phyloP scores from a whole-genome alignment of 2,888 invertebrate species.

The Aphodius sticticus region DNA sequence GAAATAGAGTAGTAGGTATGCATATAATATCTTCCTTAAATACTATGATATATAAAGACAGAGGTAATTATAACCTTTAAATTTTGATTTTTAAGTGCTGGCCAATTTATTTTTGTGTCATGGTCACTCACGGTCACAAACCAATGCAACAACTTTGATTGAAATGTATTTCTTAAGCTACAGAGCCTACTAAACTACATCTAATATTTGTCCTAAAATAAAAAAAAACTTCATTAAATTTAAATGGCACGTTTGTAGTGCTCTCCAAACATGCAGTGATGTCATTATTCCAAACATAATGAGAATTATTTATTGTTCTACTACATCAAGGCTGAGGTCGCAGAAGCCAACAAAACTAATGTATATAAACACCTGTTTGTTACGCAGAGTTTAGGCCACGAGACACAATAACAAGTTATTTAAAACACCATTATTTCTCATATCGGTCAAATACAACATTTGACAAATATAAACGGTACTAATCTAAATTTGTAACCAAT shows the following conservation, averaged over 20 bases:
- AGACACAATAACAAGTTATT: background rate
- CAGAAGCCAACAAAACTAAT: background rate
- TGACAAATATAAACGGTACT: background rate
- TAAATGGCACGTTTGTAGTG: background rate
- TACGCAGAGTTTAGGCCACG: background rate
- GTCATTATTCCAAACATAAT: background rate
- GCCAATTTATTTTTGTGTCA: too few species aligned
- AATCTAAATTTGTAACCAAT: background rate
- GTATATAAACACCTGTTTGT: background rate
- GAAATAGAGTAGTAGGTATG: too few species aligned
- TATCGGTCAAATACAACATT: background rate
- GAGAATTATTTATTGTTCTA: constrained; percentile 4
- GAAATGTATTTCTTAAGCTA: too few species aligned
- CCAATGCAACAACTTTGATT: too few species aligned
- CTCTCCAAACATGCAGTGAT: background rate
- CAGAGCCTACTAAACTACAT: too few species aligned
- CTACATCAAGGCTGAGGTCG: background rate
- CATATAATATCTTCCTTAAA: too few species aligned
- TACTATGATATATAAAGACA: too few species aligned
- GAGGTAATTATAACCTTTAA: too few species aligned
- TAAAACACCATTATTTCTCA: background rate
- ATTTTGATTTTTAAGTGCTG: too few species aligned
- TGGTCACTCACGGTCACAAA: too few species aligned
- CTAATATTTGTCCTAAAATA: too few species aligned
- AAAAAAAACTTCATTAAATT: too few species aligned